These are phyloP conservation scores for Cariama cristata DNA, from an alignment of 2,113 vertebrate species.

Conservation along the genomic window DNA sequence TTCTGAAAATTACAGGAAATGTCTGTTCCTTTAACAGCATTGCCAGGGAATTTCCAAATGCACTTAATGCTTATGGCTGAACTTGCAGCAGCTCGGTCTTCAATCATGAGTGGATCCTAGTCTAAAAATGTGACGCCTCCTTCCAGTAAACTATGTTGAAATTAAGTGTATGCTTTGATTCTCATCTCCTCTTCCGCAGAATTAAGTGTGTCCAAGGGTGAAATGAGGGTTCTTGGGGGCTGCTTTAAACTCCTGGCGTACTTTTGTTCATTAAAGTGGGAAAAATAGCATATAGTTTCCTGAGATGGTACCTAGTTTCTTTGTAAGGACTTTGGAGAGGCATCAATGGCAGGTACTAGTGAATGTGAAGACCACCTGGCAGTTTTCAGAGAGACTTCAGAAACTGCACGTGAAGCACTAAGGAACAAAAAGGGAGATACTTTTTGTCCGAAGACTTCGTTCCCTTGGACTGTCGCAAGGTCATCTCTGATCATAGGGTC, in stretches of 20 bases:
- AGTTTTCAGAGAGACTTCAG: background rate
- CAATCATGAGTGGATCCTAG: background rate
- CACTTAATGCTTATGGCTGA: constrained; percentile 20
- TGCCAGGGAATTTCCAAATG: constrained; percentile 71
- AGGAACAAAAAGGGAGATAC: background rate
- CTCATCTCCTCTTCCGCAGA: background rate
- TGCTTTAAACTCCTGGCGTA: background rate
- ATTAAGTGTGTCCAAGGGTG: background rate
- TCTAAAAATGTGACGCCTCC: background rate
- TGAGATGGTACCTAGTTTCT: background rate
- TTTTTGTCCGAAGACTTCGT: background rate
- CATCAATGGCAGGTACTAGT: background rate
- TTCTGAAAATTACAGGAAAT: constrained; percentile 69
- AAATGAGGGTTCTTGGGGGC: background rate
- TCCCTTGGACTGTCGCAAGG: background rate
- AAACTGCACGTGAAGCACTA: background rate
- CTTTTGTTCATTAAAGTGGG: background rate
- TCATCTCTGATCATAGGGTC: background rate
- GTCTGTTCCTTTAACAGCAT: constrained; percentile 44
- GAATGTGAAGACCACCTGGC: background rate
- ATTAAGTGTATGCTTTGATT: background rate
- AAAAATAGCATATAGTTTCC: background rate
- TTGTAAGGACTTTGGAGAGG: background rate
- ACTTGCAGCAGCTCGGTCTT: background rate
- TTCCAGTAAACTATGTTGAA: constrained; percentile 23